These are phyloP conservation scores for Eupsilia transversa DNA, from an alignment of 2,888 invertebrate genomes.

Conservation along the genomic window DNA sequence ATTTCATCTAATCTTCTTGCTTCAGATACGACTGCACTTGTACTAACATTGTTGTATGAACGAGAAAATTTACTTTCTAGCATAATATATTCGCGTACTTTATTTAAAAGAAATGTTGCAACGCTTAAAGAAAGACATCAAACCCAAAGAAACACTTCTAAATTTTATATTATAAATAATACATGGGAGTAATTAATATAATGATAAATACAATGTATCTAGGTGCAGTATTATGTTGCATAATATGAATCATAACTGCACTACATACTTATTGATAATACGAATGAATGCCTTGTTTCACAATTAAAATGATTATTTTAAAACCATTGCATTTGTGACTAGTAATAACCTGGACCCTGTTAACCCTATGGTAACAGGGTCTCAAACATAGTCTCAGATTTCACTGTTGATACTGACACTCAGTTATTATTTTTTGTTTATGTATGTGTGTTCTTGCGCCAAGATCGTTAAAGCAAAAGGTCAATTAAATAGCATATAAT, in stretches of 20 bases:
- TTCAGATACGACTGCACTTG: conserved; percentile 15
- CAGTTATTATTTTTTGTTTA: conserved; percentile 2
- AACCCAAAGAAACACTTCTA: conserved; percentile 1
- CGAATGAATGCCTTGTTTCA: neutral
- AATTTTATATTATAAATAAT: neutral
- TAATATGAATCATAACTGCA: conserved; percentile 10
- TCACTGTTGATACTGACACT: conserved; percentile 15
- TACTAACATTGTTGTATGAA: neutral
- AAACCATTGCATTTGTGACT: conserved; percentile 10
- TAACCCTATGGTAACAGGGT: conserved; percentile 13
- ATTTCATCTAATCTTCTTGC: neutral
- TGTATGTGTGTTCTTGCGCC: conserved; percentile 15
- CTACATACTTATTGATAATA: neutral
- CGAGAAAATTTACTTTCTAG: neutral
- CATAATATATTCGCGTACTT: neutral
- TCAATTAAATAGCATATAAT: conserved; percentile 16
- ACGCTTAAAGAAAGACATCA: neutral
- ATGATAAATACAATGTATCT: conserved; percentile 1
- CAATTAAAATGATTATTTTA: conserved; percentile 17
- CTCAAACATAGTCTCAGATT: conserved; percentile 23
- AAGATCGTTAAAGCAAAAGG: conserved; percentile 3
- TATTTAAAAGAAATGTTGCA: neutral
- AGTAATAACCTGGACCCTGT: neutral
- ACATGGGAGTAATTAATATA: neutral
- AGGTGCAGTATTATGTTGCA: conserved; percentile 2